Evolutionary conservation across 2,113 vertebrate species (phyloP).

Genomic region (Stomatorhinus ivindoensis): DNA sequence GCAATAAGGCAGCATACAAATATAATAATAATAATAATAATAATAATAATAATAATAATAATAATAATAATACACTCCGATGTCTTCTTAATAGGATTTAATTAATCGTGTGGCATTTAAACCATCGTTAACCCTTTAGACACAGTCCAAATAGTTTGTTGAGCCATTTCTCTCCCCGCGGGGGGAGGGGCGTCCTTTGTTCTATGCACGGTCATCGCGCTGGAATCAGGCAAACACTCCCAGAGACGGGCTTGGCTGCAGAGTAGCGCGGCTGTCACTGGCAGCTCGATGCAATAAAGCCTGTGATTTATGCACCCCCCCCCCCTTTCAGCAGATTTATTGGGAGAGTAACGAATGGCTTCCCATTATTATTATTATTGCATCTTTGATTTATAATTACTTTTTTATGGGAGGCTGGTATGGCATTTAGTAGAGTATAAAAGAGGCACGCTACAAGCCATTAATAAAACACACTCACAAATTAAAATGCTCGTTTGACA

Average conservation of each 20-base stretch:
- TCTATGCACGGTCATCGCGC: neutral
- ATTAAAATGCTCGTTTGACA: slow-evolving; percentile 3
- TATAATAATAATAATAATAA: neutral
- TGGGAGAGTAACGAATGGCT: slow-evolving; percentile 33
- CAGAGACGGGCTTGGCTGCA: slow-evolving; percentile 19
- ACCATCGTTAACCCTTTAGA: neutral
- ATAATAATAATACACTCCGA: neutral
- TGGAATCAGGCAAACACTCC: neutral
- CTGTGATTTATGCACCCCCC: slow-evolving; percentile 53
- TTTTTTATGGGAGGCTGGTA: neutral
- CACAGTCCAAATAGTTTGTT: neutral
- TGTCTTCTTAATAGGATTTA: neutral
- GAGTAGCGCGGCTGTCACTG: slow-evolving; percentile 36
- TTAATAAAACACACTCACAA: slow-evolving; percentile 1
- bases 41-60: neutral
- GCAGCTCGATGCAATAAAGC: slow-evolving; percentile 49
- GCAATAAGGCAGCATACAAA: no score
- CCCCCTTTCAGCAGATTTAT: slow-evolving; percentile 53
- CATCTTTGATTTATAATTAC: slow-evolving; percentile 55
- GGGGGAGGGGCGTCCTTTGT: neutral
- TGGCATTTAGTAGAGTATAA: slow-evolving; percentile 9
- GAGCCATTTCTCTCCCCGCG: neutral
- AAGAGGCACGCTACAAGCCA: neutral
- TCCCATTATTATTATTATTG: slow-evolving; percentile 44
- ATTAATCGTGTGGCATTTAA: neutral